Base-by-base conservation (phyloP, 2,888 invertebrate genomes). In the Nemoura dubitans region DNA sequence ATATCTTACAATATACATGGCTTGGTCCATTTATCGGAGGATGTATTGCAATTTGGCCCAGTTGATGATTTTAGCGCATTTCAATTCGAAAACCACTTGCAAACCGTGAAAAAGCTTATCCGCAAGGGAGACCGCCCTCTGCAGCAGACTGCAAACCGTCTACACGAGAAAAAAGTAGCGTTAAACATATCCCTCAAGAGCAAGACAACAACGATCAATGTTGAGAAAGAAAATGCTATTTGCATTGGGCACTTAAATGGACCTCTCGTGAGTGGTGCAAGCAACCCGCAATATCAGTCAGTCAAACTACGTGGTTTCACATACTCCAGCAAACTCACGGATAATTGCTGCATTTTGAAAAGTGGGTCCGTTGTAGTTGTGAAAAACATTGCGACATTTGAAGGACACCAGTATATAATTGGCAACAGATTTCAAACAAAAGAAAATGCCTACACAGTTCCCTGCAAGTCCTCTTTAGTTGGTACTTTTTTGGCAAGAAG, bases 1-100 rank as follows among this genome's bases (percentile, higher is more conserved):
- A 30, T 88, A 59, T 88, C 89, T 36, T 89, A 89, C 85, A 89
- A 89, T 88, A 87, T 89, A 16, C 89, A 89, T 88, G 84, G 87
- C 25, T 85, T 89, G n/a, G 86, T 89, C 30, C 89, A 89, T 87
- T 81, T 89, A 25, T 86, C 89, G 25, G 85, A 88, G 80, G 89
- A 89, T 88, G 89, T 88, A 16, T 21, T 25, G 28, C 87, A 86
- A 76, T 89, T 87, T 87, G 89, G 89, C 2, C 36, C 27, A 26
- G 87, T 89, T 36, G 89, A 89, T 78, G 85, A 84, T 16, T 88
- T 88, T 81, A 89, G 89, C 76, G 76, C 86, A 10, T 89, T 88
- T 88, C n/a, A n/a, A n/a, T n/a, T n/a, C n/a, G 89, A 89, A 86
- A 89, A 88, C 77, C 89, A 82, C 76, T 77, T 89, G 27, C 87